Base-by-base conservation (phyloP, 2,888 invertebrate genomes). In the Ischnus inquisitorius region DNA sequence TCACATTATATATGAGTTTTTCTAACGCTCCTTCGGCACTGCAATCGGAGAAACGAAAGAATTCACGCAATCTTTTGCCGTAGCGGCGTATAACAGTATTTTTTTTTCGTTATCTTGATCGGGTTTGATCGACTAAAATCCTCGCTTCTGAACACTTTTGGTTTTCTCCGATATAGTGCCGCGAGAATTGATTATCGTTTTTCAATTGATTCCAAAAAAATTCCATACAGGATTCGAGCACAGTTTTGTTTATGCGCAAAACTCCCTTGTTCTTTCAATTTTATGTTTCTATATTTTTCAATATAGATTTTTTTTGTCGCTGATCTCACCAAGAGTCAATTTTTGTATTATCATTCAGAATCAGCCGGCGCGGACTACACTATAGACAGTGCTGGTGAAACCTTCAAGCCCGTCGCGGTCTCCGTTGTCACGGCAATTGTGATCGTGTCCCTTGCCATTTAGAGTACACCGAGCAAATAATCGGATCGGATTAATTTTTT, bases 301-400 rank as follows among this genome's bases (percentile, higher is more conserved):
- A 60, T 57, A 22, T 54, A 16, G 6, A 54, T 54, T 64, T 64
- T 6, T 75, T 76, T 85, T 65, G 34, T 34, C 82, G 80, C 84
- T 72, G 74, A 76, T 87, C 84, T 90, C 86, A 88, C 90, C 86
- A 89, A 87, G 87, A 89, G 90, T 88, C 88, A 88, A 90, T 90
- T 91, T 92, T 89, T 88, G 88, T 75, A 80, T 57, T 92, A 92
- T 91, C 91, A 93, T 93, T 91, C 90, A 93, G 93, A 93, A 91
- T 91, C 93, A 89, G 85, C 89, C 88, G 90, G 88, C 91, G 86
- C 78, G 92, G 92, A 93, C 90, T 89, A 90, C 90, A 86, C 89
- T 88, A 77, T 90, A 88, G 72, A 87, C 88, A 86, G 89, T 88
- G 88, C 90, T 90, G 93, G 92, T 90, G 91, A 90, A 89, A 89